These are phyloP conservation scores for Malthinus seriepunctatus DNA, from an alignment of 2,888 invertebrate species.

Conservation along the genomic window DNA sequence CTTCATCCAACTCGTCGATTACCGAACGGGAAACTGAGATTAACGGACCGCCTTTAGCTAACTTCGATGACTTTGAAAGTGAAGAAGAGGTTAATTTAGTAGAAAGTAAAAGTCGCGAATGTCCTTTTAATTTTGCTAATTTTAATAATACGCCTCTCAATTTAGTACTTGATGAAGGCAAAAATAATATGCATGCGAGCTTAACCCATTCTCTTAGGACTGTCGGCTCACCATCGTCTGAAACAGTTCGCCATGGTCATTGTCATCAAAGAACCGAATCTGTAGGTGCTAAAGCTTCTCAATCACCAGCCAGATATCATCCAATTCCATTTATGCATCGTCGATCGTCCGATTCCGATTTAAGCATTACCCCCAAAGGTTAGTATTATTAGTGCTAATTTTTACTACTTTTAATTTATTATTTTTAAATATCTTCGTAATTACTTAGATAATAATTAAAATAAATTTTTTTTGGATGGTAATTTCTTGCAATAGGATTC, in stretches of 20 bases:
- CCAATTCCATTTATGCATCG: conserved; percentile 63
- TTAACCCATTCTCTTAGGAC: conserved; percentile 50
- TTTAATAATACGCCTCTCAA: conserved; percentile 39
- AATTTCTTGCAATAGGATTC: conserved; percentile 57
- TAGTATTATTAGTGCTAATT: conserved; percentile 25
- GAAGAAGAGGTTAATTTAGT: conserved; percentile 16
- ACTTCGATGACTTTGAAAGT: conserved; percentile 26
- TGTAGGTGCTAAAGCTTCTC: conserved; percentile 59
- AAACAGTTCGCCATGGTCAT: conserved; percentile 35
- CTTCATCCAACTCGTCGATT: conserved; percentile 40
- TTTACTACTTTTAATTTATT: not conserved
- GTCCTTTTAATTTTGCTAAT: conserved; percentile 45
- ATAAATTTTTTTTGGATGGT: conserved; percentile 33
- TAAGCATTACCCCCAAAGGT: conserved; percentile 94
- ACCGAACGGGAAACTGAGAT: too few species aligned
- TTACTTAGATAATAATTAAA: conserved; percentile 23
- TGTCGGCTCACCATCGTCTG: conserved; percentile 46
- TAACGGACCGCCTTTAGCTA: conserved; percentile 29
- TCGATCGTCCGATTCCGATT: conserved; percentile 90
- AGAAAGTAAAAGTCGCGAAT: not conserved
- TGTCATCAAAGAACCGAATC: conserved; percentile 62
- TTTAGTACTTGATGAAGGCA: conserved; percentile 49
- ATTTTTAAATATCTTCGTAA: not conserved
- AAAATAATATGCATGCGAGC: conserved; percentile 49
- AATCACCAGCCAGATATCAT: conserved; percentile 60